Base-by-base conservation (phyloP, 1,140 invertebrate genomes). In the Pararge aegeria region DNA sequence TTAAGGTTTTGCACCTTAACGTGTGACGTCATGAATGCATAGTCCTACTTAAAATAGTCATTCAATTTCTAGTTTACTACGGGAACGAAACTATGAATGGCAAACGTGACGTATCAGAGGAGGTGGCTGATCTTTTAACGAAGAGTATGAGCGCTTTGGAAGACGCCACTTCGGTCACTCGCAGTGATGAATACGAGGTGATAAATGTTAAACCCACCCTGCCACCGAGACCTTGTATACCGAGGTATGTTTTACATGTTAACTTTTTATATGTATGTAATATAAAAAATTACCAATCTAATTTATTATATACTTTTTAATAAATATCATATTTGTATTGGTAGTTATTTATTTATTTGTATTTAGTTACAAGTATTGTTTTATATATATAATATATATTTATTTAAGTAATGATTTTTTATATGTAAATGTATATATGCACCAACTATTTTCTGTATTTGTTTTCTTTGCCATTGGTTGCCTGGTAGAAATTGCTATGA, bases 181-280 rank as follows among this genome's bases (percentile, higher is more conserved):
- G 74, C 50, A 87, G 90, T 18, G 93, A 94, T 34, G 94, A 94
- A 57, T 95, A 95, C 66, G 94, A 95, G 90, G 91, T 95, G 6
- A 92, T 95, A 61, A 92, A 89, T 24, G 91, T 92, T 19, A 90
- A 91, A 58, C 90, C 93, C 2, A 78, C 89, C 21, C 80, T 94
- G 53, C 92, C 93, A 16, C 91, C 91, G 6, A 73, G 93, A 61
- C 92, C 92, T 24, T 82, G 80, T 52, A 91, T 90, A 79, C 91
- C 91, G 9, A 89, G 87, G 88, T 90, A 64, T 24, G 19, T 7
- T 18, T 44, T 29, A 16, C 5, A 19, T 30, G 37, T 24, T 29
- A 6, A 10, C 12, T 27, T 55, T 40, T 30, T 27, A 4, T 27
- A 4, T 27, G 24, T 27, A 7, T 27, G 24, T 27, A 27, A 27